Evolutionary conservation across 2,113 vertebrate genomes (phyloP), one percentile per base, ranked within the genome.

Genomic region (Crotalus helleri): DNA sequence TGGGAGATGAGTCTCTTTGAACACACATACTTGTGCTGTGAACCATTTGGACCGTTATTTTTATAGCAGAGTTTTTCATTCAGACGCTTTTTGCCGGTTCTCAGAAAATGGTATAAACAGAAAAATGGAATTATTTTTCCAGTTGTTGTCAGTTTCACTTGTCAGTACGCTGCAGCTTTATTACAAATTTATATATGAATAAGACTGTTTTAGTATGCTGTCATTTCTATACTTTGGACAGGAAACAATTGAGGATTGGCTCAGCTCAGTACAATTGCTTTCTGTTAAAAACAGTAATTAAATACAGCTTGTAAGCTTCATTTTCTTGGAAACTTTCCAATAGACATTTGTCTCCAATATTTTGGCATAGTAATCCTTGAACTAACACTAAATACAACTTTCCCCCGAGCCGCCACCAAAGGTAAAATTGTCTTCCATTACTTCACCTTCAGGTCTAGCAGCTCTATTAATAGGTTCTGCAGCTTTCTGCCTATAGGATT

Each of bases 331-430:
- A 92, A 90, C 9, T 33, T 21, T 46, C 64, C 87, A 89, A 12
- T 24, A 58, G 44, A 51, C 23, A 85, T 90, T 92, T 90, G 88
- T 85, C 92, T 90, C 39, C 46, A 81, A 46, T 74, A 89, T 89
- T 89, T 54, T 89, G 87, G 64, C 87, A 49, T 89, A 69, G 24
- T 26, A 57, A 46, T 26, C 23, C 39, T 92, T 81, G 33, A 89
- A 90, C 89, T 89, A 58, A 92, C 64, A 26, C 58, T 81, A 53
- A 39, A n/a, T 54, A 81, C 39, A 89, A 51, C 23, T 89, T 92
- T 54, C 61, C 44, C 11, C 39, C 21, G 5, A 74, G 87, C 51
- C 57, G 39, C 61, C 33, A 92, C 58, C 21, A 29, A 44, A 17
- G 87, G 29, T 69, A 54, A 39, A 12, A 26, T 5, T 39, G 39